Conservation (phyloP, 53 echinoderm and acorn worm genomes). For the Luidia sarsii region DNA sequence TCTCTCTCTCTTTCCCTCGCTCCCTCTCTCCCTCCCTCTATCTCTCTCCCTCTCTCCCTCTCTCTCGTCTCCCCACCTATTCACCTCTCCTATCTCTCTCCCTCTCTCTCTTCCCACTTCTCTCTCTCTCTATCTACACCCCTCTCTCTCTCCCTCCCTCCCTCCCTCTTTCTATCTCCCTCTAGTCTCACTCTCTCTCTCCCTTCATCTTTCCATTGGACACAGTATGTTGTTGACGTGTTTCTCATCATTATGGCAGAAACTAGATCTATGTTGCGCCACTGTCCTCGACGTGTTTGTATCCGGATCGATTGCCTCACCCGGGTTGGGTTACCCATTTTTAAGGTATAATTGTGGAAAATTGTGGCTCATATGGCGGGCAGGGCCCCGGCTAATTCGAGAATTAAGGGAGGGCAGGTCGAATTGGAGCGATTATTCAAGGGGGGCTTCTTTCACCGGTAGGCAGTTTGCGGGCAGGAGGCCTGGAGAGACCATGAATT, state of each 20-base stretch:
- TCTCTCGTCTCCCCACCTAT: too few species aligned
- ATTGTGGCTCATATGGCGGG: constrained; percentile 35
- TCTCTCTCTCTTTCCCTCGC: too few species aligned
- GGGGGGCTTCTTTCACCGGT: too few species aligned
- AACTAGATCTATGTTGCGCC: not conserved
- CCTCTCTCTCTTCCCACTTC: too few species aligned
- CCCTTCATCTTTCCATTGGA: too few species aligned
- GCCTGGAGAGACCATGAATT: constrained; percentile 41
- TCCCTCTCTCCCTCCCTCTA: too few species aligned
- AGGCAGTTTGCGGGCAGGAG: constrained; percentile 38
- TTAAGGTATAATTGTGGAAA: constrained; percentile 25
- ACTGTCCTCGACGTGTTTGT: not conserved
- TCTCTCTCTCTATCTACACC: too few species aligned
- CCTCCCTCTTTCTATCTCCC: not conserved
- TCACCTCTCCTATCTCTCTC: not conserved
- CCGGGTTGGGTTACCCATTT: constrained; percentile 21
- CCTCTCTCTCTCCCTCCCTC: not conserved
- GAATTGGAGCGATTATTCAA: constrained; percentile 52
- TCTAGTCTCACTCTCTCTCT: not conserved
- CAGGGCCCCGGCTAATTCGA: constrained; percentile 14
- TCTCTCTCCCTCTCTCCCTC: too few species aligned
- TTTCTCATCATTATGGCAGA: not conserved
- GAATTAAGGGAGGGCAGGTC: constrained; percentile 26
- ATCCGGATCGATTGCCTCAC: constrained; percentile 20
- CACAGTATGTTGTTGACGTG: constrained; percentile 14